These are phyloP conservation scores for Aplodontia rufa DNA, from an alignment of 2,113 vertebrate genomes.

Conservation along the genomic window DNA sequence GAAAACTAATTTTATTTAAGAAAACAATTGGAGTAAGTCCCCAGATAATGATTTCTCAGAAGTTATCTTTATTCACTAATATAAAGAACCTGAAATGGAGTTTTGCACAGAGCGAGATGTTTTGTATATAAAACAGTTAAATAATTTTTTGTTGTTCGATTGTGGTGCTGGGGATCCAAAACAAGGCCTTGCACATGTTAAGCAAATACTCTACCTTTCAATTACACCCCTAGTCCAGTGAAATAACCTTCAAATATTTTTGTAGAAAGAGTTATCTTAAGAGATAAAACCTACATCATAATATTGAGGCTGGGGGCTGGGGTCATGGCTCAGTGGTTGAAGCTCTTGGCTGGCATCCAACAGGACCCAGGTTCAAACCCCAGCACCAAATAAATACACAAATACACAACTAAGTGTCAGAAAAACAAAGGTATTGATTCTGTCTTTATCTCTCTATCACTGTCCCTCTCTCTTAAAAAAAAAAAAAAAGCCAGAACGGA, in stretches of 20 bases:
- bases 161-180: neutral
- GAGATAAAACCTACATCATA: constrained; percentile 30
- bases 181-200: neutral
- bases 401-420: too few relatives aligned
- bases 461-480: neutral
- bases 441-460: too few relatives aligned
- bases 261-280: constrained; percentile 33
- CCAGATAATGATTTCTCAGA: neutral
- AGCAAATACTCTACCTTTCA: neutral
- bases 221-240: neutral
- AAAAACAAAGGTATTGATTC: neutral
- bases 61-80: neutral
- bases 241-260: neutral
- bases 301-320: too few relatives aligned
- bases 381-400: too few relatives aligned
- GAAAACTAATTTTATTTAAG: constrained; percentile 24
- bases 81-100: neutral
- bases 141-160: neutral
- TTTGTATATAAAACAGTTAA: neutral
- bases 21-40: constrained; percentile 37
- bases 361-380: too few relatives aligned
- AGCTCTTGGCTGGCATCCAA: too few relatives aligned
- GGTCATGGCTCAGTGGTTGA: too few relatives aligned
- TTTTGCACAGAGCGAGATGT: neutral
- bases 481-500: neutral